A percentile compares a stretch with the other conserved stretches of the same genome.
Conservation (phyloP, 2,113 vertebrate genomes). For the Nansenia antarctica region DNA sequence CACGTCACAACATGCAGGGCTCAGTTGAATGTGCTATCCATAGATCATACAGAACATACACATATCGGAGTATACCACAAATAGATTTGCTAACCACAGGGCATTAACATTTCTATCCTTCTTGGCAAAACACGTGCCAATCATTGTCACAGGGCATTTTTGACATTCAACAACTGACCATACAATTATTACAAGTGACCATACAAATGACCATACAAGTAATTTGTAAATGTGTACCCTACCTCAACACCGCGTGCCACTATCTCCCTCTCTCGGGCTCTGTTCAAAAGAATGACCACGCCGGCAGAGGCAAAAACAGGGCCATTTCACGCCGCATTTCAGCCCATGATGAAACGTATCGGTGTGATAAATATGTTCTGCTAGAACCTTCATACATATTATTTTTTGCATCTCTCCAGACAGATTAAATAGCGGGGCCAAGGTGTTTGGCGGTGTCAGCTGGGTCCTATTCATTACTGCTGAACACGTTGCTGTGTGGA, state of each 20-base stretch:
- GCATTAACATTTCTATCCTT: neutral
- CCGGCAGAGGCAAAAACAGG: too few relatives aligned
- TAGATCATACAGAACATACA: neutral
- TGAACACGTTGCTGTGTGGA: conserved; percentile 17
- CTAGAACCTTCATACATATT: conserved; percentile 24
- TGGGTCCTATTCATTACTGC: conserved; percentile 22
- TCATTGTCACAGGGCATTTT: too few relatives aligned
- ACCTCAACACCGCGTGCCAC: too few relatives aligned
- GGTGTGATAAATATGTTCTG: conserved; percentile 40
- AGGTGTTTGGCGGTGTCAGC: conserved; percentile 12
- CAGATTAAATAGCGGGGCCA: conserved; percentile 9
- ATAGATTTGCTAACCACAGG: neutral
- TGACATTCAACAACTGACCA: too few relatives aligned
- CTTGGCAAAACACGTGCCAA: neutral
- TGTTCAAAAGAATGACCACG: too few relatives aligned
- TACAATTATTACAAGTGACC: too few relatives aligned
- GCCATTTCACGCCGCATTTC: conserved; percentile 47
- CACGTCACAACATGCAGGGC: too few relatives aligned
- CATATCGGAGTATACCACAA: neutral
- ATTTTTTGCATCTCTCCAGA: conserved; percentile 10
- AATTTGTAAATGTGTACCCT: too few relatives aligned
- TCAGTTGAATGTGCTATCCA: too few relatives aligned
- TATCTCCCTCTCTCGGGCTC: too few relatives aligned
- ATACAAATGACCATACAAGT: too few relatives aligned
- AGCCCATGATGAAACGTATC: conserved; percentile 48